A percentile compares a stretch with the other conserved stretches of the same genome.
Evolutionary conservation across 2,888 invertebrate genomes (phyloP).

Genomic region (Lasioglossum leucozonium): DNA sequence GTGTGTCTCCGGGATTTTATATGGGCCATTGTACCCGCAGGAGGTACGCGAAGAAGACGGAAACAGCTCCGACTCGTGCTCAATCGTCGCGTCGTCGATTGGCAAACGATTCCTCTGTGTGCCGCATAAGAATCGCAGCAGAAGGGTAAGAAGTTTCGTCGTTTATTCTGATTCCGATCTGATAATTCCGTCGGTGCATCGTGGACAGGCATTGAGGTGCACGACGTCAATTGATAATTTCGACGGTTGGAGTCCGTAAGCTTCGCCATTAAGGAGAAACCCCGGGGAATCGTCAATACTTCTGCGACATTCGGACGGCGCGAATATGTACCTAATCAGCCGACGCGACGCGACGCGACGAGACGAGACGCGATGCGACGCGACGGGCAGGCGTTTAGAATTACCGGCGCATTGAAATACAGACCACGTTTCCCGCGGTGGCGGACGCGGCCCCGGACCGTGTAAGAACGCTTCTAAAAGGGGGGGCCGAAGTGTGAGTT

Average conservation of each 20-base stretch:
- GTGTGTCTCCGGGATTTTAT: no score
- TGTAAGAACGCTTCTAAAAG: constrained; percentile 33
- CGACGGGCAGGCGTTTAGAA: constrained; percentile 36
- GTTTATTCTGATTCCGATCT: not conserved
- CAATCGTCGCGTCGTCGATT: not conserved
- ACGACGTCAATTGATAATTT: constrained; percentile 20
- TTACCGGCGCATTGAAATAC: constrained; percentile 51
- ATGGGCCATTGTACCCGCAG: no score
- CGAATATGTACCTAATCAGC: constrained; percentile 45
- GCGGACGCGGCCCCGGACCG: not conserved
- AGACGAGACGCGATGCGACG: constrained; percentile 2
- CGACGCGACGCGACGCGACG: not conserved
- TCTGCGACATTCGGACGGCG: constrained; percentile 28
- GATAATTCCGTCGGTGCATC: not conserved
- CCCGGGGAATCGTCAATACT: constrained; percentile 35
- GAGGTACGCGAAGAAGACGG: no score
- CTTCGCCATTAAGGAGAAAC: constrained; percentile 9
- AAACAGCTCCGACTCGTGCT: not conserved
- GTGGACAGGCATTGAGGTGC: not conserved
- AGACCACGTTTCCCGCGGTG: constrained; percentile 27
- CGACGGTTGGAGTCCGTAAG: not conserved
- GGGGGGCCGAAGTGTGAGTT: constrained; percentile 37
- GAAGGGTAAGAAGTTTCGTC: not conserved
- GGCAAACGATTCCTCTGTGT: not conserved
- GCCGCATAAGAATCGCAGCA: not conserved